Base-by-base conservation (phyloP, 1,140 invertebrate genomes). In the Aphelinus certus region DNA sequence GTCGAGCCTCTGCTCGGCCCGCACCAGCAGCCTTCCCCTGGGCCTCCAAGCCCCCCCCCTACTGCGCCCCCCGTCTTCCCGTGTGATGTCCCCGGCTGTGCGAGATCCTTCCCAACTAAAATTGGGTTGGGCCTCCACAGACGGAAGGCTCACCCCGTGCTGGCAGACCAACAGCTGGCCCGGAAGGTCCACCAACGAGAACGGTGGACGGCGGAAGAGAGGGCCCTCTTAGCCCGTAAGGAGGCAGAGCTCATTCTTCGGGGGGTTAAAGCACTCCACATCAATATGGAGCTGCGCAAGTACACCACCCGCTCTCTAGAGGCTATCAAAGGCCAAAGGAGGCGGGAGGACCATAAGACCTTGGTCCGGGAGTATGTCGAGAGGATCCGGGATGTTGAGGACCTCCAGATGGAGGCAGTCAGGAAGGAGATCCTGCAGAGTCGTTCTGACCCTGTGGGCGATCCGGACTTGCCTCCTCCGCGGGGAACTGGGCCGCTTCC, bases 91-190 rank as follows among this genome's bases (percentile, higher is more conserved):
- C 70, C 72, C 0, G 71, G 71, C 0, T 81, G 80, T 61, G 48
- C 3, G 0, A 43, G 74, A 45, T 0, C n/a, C 0, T 82, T 79
- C 46, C 1, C 3, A 0, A 77, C 69, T 0, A 51, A n/a, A 2
- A 78, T 7, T 3, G 79, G 80, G 0, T n/a, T 80, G 1, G 77
- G 77, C 1, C 57, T 78, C 0, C 81, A 81, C 47, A 42, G 80
- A 9, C 61, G 62, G 2, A 5, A 69, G 0, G 51, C 45, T 0
- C 81, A 81, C 26, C 68, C 69, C 1, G 77, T 77, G 56, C 80
- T 78, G 80, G 60, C 77, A 49, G 77, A 78, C 51, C 10, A 2
- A 6, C 62, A 46, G 7, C 55, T 48, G n/a, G 1, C 69, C 47
- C 51, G 49, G 57, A 42, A 46, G 7, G n/a, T 7, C 26, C 26